Conservation (phyloP, 2,797 vertebrate genomes). For the Tangara arthus region DNA sequence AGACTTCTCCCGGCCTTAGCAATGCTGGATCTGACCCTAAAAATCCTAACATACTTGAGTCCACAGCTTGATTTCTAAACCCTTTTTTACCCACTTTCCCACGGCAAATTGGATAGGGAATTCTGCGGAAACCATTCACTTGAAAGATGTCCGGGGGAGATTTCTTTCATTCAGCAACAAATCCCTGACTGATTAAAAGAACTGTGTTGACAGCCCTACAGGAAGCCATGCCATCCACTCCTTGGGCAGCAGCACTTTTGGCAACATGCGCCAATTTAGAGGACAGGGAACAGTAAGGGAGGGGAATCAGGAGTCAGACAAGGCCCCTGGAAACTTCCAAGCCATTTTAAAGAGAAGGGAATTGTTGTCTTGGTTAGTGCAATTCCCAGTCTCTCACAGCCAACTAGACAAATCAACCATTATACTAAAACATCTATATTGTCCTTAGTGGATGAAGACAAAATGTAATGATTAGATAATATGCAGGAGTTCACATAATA, state of each 20-base stretch:
- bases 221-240: conserved; percentile 19
- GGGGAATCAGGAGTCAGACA: background rate
- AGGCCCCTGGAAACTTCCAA: conserved; percentile 11
- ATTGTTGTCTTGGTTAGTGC: background rate
- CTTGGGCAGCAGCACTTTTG: background rate
- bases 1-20: background rate
- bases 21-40: background rate
- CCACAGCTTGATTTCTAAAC: background rate
- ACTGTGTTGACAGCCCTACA: background rate
- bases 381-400: background rate
- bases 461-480: background rate
- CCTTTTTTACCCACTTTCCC: conserved; percentile 25
- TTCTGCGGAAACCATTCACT: conserved; percentile 17
- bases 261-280: background rate
- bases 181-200: conserved; percentile 30
- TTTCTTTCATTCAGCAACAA: conserved; percentile 34
- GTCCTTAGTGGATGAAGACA: background rate
- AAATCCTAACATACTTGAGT: background rate
- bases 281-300: background rate
- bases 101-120: background rate
- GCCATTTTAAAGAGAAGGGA: background rate
- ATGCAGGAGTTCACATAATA: background rate
- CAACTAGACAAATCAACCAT: background rate
- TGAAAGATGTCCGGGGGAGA: background rate
- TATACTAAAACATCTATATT: background rate